Evolutionary conservation across 2,113 vertebrate species (phyloP).

Genomic region (Craseonycteris thonglongyai): DNA sequence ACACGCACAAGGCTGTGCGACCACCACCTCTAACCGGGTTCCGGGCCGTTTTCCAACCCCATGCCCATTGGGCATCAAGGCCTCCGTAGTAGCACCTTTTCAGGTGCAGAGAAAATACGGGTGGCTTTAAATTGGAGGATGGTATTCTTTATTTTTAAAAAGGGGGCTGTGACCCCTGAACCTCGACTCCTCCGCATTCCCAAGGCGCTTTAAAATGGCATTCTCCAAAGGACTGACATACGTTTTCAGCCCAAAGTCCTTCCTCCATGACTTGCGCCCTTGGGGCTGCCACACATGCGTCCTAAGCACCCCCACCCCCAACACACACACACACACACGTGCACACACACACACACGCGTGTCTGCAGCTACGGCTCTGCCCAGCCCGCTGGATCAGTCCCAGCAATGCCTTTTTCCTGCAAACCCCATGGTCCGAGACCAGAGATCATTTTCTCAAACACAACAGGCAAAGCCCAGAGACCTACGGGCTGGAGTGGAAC

Average conservation of each 20-base stretch:
- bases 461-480: background rate
- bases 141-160: background rate
- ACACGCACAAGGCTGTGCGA: background rate
- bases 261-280: background rate
- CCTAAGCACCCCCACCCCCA: background rate
- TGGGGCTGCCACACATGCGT: background rate
- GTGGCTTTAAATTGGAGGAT: no score
- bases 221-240: background rate
- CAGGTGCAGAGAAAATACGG: no score
- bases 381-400: background rate
- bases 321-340: no score
- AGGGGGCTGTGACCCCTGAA: background rate
- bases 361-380: background rate
- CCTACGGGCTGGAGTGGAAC: background rate
- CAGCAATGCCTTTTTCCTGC: background rate
- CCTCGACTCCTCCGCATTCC: no score
- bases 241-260: background rate
- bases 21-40: no score
- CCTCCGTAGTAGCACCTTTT: rapidly evolving
- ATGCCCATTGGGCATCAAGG: rapidly evolving
- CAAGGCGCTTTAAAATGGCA: background rate
- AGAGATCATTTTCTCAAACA: background rate
- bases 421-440: background rate
- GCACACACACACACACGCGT: no score
- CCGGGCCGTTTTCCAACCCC: no score